Conservation (phyloP, 2,888 invertebrate genomes). For the Lissonota sp. region DNA sequence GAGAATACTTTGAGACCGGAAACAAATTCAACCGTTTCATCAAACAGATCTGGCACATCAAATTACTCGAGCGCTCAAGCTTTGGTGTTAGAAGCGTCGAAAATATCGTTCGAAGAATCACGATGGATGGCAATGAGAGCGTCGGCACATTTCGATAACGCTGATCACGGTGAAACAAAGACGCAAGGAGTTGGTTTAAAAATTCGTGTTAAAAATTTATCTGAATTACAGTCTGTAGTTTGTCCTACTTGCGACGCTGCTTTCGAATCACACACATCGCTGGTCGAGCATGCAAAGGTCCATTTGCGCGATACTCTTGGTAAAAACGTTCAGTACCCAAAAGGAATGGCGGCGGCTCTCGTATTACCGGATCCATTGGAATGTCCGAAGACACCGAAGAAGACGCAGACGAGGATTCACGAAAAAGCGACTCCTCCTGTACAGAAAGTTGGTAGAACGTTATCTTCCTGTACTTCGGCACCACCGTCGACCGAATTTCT, state of each 20-base stretch:
- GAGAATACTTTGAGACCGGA: conserved; percentile 4
- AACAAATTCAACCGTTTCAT: neutral
- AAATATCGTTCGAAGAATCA: conserved; percentile 49
- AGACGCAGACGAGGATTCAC: neutral
- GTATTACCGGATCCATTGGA: conserved; percentile 50
- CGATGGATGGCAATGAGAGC: conserved; percentile 16
- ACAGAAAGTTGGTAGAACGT: neutral
- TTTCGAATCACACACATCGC: conserved; percentile 61
- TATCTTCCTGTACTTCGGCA: neutral
- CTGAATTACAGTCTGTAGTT: conserved; percentile 61
- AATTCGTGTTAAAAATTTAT: conserved; percentile 68
- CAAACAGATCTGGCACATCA: neutral
- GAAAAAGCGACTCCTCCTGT: neutral
- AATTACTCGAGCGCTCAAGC: neutral
- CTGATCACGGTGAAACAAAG: neutral
- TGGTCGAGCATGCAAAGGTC: conserved; percentile 66
- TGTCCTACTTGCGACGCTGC: conserved; percentile 68
- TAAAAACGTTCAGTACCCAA: conserved; percentile 16
- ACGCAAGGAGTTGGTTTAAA: conserved; percentile 64
- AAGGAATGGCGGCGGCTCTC: conserved; percentile 57
- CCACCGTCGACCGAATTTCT: conserved; percentile 3
- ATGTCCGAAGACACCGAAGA: neutral
- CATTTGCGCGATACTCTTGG: conserved; percentile 32
- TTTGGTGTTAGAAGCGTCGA: neutral
- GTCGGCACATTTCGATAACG: neutral